phyloP scores from a whole-genome alignment of 2,888 invertebrate species.

The Tetragnatha montana region DNA sequence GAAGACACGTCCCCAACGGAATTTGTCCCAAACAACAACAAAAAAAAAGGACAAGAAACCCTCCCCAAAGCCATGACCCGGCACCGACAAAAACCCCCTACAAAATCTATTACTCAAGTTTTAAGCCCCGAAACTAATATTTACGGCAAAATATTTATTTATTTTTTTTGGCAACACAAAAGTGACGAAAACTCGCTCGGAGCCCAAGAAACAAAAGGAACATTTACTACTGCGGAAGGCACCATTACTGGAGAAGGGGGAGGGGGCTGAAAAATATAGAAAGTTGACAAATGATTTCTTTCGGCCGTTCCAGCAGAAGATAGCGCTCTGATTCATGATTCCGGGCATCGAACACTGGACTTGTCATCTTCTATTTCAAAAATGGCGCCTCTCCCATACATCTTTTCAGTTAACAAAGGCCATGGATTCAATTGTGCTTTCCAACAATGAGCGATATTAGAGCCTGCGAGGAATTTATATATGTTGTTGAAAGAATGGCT shows the following conservation, averaged over 20 bases:
- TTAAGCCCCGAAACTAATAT: background rate
- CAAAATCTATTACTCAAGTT: background rate
- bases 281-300: conserved; percentile 40
- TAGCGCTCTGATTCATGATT: conserved; percentile 27
- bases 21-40: background rate
- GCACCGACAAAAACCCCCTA: background rate
- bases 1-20: background rate
- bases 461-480: too few relatives aligned
- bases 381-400: conserved; percentile 20
- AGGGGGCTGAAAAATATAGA: conserved; percentile 8
- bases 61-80: background rate
- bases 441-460: conserved; percentile 8
- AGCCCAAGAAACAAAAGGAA: conserved; percentile 25
- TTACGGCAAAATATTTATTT: background rate
- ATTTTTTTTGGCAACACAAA: background rate
- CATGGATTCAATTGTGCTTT: conserved; percentile 18
- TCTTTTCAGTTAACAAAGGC: conserved; percentile 18
- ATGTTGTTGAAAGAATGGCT: too few relatives aligned
- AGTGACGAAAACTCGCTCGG: background rate
- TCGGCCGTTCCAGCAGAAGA: conserved; percentile 11
- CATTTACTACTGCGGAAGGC: conserved; percentile 8
- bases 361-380: conserved; percentile 33
- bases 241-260: conserved; percentile 1
- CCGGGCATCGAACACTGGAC: conserved; percentile 17
- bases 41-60: background rate